These are phyloP conservation scores for Hypomecis atomaria DNA, from an alignment of 2,888 invertebrate species.

Conservation along the genomic window DNA sequence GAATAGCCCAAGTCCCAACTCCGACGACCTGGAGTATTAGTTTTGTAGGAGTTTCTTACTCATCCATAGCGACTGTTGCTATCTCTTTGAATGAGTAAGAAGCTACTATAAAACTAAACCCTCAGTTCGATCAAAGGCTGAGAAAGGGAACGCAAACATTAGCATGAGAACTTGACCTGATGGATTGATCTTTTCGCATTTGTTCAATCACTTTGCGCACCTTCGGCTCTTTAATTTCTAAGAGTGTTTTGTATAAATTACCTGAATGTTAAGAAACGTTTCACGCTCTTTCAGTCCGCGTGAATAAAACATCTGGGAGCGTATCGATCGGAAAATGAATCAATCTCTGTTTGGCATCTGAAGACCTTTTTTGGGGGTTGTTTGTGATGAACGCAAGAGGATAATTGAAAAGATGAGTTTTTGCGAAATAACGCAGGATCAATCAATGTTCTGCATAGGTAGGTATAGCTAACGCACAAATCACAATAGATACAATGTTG, in stretches of 20 bases:
- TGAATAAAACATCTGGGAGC: slow-evolving; percentile 21
- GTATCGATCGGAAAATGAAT: slow-evolving; percentile 11
- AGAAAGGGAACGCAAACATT: not conserved
- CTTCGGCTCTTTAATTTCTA: slow-evolving; percentile 18
- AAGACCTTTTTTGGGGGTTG: not conserved
- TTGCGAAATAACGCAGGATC: no score
- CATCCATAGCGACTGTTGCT: no score
- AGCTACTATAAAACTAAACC: not conserved
- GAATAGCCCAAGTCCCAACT: no score
- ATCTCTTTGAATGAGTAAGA: not conserved
- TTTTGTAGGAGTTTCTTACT: no score
- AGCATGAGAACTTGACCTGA: slow-evolving; percentile 8
- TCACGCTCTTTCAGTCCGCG: not conserved
- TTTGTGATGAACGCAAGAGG: no score
- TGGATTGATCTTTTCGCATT: slow-evolving; percentile 6
- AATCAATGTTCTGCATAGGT: no score
- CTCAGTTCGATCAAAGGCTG: not conserved
- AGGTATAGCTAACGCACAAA: no score
- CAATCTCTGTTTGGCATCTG: not conserved
- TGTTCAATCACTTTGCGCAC: slow-evolving; percentile 22
- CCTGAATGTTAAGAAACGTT: not conserved
- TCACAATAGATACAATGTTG: no score
- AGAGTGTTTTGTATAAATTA: slow-evolving; percentile 8
- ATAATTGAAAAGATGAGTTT: no score
- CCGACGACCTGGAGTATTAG: no score